phyloP scores from a whole-genome alignment of 2,888 invertebrate species.

The Oscheius sp. region DNA sequence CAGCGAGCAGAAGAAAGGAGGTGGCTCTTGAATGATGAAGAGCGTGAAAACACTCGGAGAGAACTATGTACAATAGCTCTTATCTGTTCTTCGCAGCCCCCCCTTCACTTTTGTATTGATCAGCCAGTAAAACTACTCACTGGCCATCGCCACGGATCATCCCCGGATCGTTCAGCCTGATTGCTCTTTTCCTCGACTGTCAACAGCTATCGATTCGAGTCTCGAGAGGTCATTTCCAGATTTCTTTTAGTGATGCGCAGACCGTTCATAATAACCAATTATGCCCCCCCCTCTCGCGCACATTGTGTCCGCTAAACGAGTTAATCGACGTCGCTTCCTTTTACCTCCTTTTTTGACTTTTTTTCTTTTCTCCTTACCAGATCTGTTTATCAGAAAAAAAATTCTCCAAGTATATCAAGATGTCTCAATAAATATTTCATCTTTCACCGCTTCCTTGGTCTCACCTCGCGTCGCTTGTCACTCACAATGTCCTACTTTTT shows the following conservation, averaged over 20 bases:
- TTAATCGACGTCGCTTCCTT: not conserved
- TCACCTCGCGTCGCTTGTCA: not conserved
- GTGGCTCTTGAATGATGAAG: not conserved
- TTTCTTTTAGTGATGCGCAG: too few relatives aligned
- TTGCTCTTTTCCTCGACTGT: not conserved
- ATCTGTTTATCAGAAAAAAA: not conserved
- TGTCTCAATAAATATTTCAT: not conserved
- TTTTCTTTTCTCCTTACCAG: not conserved
- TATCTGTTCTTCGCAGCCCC: not conserved
- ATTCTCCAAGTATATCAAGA: too few relatives aligned
- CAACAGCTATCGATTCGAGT: not conserved
- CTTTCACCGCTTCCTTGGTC: not conserved
- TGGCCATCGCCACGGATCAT: not conserved
- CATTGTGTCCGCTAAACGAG: conserved; percentile 10
- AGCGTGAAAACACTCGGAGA: conserved; percentile 1
- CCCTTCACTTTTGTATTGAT: not conserved
- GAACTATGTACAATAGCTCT: conserved; percentile 26
- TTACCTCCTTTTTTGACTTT: not conserved
- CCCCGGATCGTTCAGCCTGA: not conserved
- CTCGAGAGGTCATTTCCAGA: not conserved
- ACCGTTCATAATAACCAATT: conserved; percentile 7
- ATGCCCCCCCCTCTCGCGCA: not conserved
- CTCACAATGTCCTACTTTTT: not conserved
- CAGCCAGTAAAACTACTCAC: not conserved
- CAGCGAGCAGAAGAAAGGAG: too few relatives aligned